A percentile compares a stretch with the other conserved stretches of the same genome.
These are phyloP conservation scores for Calephelis nemesis DNA, from an alignment of 1,140 invertebrate species.

Conservation along the genomic window DNA sequence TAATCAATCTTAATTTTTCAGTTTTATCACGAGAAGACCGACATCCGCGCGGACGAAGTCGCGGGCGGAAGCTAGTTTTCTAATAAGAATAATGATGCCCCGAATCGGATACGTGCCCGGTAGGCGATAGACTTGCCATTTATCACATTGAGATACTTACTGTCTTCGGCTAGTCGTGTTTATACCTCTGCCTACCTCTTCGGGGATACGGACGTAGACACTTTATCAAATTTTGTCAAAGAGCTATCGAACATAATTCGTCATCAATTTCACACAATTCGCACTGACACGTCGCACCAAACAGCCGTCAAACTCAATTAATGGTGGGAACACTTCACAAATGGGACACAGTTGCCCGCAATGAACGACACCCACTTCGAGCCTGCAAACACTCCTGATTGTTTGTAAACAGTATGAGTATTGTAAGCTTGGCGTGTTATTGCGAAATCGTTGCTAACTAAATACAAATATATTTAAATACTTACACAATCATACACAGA, in stretches of 20 bases:
- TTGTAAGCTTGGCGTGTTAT: not conserved
- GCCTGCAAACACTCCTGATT: constrained; percentile 4
- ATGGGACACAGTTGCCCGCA: constrained; percentile 2
- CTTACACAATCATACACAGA: constrained; percentile 22
- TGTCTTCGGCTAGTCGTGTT: no score
- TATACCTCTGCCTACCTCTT: no score
- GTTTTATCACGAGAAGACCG: no score
- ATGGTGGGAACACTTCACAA: constrained; percentile 15
- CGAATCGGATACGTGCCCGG: no score
- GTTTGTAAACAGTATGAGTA: constrained; percentile 5
- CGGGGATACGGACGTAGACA: no score
- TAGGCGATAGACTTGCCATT: no score
- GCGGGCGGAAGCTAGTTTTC: no score
- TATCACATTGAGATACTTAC: no score
- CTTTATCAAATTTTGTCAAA: not conserved
- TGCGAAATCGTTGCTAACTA: constrained; percentile 1
- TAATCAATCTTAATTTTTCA: no score
- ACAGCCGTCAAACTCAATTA: constrained; percentile 4
- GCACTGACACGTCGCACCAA: constrained; percentile 4
- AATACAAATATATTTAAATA: constrained; percentile 2
- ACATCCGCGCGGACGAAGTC: no score
- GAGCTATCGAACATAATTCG: constrained; percentile 1
- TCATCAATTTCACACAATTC: constrained; percentile 9
- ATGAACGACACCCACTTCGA: not conserved
- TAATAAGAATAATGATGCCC: no score